Base-by-base conservation (phyloP, 2,888 invertebrate species). In the Linnaemya tessellans region DNA sequence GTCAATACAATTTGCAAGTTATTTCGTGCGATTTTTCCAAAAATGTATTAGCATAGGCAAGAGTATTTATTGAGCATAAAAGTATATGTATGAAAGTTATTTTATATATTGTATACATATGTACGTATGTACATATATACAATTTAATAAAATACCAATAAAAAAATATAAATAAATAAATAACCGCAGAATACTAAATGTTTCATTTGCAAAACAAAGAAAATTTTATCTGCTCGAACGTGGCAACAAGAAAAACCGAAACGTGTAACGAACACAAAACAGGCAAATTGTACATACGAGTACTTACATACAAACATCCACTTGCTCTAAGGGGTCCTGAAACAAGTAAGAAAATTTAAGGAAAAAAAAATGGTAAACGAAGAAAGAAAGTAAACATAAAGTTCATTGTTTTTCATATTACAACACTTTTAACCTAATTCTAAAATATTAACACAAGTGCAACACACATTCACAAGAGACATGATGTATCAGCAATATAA, bases 351-450 rank as follows among this genome's bases (percentile, higher is more conserved):
- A 15, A 11, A 43, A 67, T n/a, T 58, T 15, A 46, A 70, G 41
- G 54, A 71, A 68, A 20, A 51, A 51, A 70, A 65, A 41, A 1
- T 67, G 49, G 74, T 49, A 71, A 71, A 54, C 38, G 35, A 62
- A 65, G 64, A 67, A 70, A 62, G 51, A 74, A 81, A 80, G 68
- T 60, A 71, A 70, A 74, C 58, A 80, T 65, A 82, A 85, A 85
- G 85, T 85, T 85, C 79, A 82, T 82, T 85, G 85, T 77, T 85
- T 85, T 85, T 74, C 65, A 60, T 82, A 80, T 82, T 82, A 82
- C 79, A 85, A 82, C 85, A 85, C 82, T 82, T 85, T 82, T 85
- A 85, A 82, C 85, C 85, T 75, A 85, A 85, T 82, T 85, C 85
- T 51, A 70, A 79, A 70, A 79, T 71, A 79, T 82, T 85, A 79